Base-by-base conservation (phyloP, 2,888 invertebrate genomes). In the Euphydryas editha region DNA sequence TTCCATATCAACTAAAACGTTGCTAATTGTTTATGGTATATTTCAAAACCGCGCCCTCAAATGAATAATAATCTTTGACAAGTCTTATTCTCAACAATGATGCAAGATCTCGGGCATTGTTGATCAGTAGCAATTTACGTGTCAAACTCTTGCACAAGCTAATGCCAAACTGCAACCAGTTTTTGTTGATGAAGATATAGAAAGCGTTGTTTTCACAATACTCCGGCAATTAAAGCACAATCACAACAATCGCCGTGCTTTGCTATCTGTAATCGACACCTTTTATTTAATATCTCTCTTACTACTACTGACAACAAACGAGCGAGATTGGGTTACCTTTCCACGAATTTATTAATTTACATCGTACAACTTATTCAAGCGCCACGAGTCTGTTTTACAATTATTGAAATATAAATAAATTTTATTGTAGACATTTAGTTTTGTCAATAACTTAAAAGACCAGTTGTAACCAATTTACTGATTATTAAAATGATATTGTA, bases 121-220 rank as follows among this genome's bases (percentile, higher is more conserved):
- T 85, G 78, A 76, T 74, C 80, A 76, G 79, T 77, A 78, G 79
- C 81, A 80, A 85, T 84, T 84, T 81, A 81, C 82, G 73, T 75
- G 75, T 73, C 70, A 70, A 51, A 61, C 75, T 75, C 76, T 91
- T 85, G 85, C 79, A 84, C 81, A 88, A 89, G 60, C 81, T 85
- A 87, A 47, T 18, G 18, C 47, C 58, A 56, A 62, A 56, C 59
- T 69, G 69, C 75, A 85, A 87, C 87, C 79, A 85, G 87, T 88
- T 89, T 87, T 88, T 86, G 82, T 81, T 70, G 85, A 87, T 88
- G 86, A 88, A 89, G 88, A 88, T 87, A 90, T 84, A 81, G 77
- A 78, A 80, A 78, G 76, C 75, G 74, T 76, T 69, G 75, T 78
- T 76, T 77, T 76, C 80, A 83, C 76, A 86, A 85, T 75, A 69